Conservation (phyloP, 1,140 invertebrate genomes). For the Monomorium pharaonis region DNA sequence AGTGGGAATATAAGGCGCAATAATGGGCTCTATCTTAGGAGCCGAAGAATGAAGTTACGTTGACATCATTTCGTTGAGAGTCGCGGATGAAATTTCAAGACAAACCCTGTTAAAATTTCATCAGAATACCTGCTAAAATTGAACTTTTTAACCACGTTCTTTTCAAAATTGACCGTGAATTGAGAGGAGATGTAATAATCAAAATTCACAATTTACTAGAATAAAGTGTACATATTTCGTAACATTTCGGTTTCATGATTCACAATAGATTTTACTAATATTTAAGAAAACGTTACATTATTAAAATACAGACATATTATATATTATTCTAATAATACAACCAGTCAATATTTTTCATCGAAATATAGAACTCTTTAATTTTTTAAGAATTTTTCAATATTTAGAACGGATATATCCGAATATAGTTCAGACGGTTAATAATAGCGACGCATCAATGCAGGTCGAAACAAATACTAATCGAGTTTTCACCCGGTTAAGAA, state of each 20-base stretch:
- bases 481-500: constrained; percentile 14
- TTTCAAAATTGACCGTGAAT: not conserved
- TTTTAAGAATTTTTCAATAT: constrained; percentile 5
- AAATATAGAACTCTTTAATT: not conserved
- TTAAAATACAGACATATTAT: not conserved
- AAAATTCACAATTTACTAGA: not conserved
- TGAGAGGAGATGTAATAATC: not conserved
- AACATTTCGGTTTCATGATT: not conserved
- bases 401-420: not conserved
- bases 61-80: not conserved
- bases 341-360: not conserved
- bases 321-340: not conserved
- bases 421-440: not conserved
- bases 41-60: constrained; percentile 41
- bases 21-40: constrained; percentile 51
- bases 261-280: not conserved
- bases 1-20: constrained; percentile 41
- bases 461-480: not conserved
- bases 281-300: not conserved
- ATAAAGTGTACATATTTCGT: not conserved
- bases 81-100: constrained; percentile 7
- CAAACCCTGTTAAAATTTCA: constrained; percentile 29
- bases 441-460: not conserved
- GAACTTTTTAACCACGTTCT: not conserved
- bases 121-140: constrained; percentile 5